Evolutionary conservation across 2,888 invertebrate genomes (phyloP), one percentile per base, ranked within the genome.

Genomic region (Dichetophora obliterata): DNA sequence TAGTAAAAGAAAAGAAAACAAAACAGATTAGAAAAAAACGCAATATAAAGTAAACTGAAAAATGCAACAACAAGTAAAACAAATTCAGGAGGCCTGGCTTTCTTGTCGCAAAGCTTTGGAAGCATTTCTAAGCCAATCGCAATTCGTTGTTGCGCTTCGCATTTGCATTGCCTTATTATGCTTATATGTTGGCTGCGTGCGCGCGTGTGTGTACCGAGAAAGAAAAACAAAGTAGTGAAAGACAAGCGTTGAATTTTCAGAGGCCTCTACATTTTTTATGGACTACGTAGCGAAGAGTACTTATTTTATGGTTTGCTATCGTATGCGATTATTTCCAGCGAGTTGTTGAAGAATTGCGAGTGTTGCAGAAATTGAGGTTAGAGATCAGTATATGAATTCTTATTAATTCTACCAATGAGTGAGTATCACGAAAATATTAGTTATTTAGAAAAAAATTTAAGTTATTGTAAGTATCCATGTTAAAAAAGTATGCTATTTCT

Each of bases 101-200:
- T 87, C 86, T 85, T 85, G 82, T 80, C 80, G 75, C 63, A 68
- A n/a, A 22, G 48, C 66, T 19, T 48, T 52, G 14, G 22, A 52
- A 65, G 24, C 31, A 84, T 87, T 87, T 87, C 87, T 87, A 87
- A 87, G 84, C 86, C 86, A 87, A 87, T 87, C 86, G 87, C 84
- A 86, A 37, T 34, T 54, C 74, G 72, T 59, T 68, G 70, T 52
- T 50, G 48, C 68, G 66, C 69, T 54, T 61, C 63, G 66, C 54
- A 48, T 69, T 57, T 75, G 78, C 68, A 65, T 72, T 78, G 80
- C 80, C 76, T 76, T 78, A 81, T 82, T 81, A 82, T 69, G 70
- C 16, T 74, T 37, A 59, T 22, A 27, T 75, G 65, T 61, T 37
- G 65, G 72, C 24, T 61, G 54, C 54, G 54, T 75, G 63, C 59